These are phyloP conservation scores for Hirtodrosophila cameraria DNA, from an alignment of 2,888 invertebrate species.

Conservation along the genomic window DNA sequence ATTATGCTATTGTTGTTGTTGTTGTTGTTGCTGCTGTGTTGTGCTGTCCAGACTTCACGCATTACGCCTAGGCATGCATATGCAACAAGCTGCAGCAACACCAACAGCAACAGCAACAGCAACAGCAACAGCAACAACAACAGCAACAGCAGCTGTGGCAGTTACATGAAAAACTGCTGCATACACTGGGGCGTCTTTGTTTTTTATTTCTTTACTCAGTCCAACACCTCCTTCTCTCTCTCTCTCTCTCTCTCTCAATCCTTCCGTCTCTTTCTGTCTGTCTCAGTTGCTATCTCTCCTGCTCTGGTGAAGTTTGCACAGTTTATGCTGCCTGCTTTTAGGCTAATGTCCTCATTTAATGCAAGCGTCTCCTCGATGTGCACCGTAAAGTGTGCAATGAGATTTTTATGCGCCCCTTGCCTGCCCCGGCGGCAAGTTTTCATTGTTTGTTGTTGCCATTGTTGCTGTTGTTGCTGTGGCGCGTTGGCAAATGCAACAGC, in stretches of 20 bases:
- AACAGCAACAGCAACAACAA: not conserved
- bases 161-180: conserved; percentile 41
- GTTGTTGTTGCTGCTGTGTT: conserved; percentile 14
- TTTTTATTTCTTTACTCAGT: conserved; percentile 43
- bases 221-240: conserved; percentile 41
- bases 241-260: not conserved
- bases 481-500: conserved; percentile 65
- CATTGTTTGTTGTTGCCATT: conserved; percentile 48
- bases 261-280: not conserved
- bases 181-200: conserved; percentile 37
- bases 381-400: conserved; percentile 41
- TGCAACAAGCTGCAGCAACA: conserved; percentile 56
- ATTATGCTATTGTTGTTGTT: conserved; percentile 47
- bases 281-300: not conserved
- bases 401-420: conserved; percentile 51
- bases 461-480: conserved; percentile 36
- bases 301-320: conserved; percentile 30
- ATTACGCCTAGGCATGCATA: conserved; percentile 59
- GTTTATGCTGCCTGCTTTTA: conserved; percentile 47
- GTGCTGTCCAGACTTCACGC: conserved; percentile 59
- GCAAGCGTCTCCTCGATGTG: no score
- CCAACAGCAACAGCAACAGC: conserved; percentile 11
- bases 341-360: no score
- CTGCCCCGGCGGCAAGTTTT: conserved; percentile 42
- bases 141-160: conserved; percentile 21